phyloP scores from a whole-genome alignment of 1,140 invertebrate genomes.

The Archivesica marissinica region DNA sequence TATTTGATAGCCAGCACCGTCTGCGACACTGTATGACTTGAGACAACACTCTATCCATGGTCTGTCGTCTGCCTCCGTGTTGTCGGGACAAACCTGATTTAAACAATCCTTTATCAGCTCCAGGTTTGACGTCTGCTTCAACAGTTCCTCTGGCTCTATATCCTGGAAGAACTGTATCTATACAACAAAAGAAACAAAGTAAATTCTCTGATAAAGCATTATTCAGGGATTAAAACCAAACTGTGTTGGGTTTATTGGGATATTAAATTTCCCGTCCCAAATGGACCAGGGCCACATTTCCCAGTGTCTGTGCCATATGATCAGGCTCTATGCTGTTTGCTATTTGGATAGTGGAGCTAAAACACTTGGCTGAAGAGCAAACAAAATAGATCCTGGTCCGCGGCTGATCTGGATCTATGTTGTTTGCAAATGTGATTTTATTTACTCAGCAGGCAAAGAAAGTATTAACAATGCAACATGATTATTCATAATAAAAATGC shows the following conservation, averaged over 20 bases:
- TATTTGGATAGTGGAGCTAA: no score
- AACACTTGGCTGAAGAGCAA: no score
- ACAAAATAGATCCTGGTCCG: background rate
- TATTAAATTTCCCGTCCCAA: no score
- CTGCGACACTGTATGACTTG: slow-evolving; percentile 21
- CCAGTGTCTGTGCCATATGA: background rate
- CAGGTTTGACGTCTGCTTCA: background rate
- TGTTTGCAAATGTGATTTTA: no score
- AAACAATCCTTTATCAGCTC: slow-evolving; percentile 16
- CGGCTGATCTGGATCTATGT: background rate
- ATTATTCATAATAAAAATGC: background rate
- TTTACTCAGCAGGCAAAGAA: no score
- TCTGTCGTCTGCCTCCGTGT: background rate
- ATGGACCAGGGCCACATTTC: background rate
- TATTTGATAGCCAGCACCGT: slow-evolving; percentile 50
- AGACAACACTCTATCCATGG: slow-evolving; percentile 65
- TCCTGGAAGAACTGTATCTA: slow-evolving; percentile 61
- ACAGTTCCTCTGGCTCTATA: slow-evolving; percentile 44
- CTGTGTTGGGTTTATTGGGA: no score
- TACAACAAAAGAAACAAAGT: background rate
- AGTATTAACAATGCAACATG: background rate
- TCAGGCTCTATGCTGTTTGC: no score
- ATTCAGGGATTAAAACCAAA: background rate
- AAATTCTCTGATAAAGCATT: background rate
- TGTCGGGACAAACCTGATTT: slow-evolving; percentile 37